Percentiles rank a stretch among this genome's conserved stretches.
These are phyloP conservation scores for Eugnorisma glareosa DNA, from an alignment of 2,888 invertebrate genomes.

Conservation along the genomic window DNA sequence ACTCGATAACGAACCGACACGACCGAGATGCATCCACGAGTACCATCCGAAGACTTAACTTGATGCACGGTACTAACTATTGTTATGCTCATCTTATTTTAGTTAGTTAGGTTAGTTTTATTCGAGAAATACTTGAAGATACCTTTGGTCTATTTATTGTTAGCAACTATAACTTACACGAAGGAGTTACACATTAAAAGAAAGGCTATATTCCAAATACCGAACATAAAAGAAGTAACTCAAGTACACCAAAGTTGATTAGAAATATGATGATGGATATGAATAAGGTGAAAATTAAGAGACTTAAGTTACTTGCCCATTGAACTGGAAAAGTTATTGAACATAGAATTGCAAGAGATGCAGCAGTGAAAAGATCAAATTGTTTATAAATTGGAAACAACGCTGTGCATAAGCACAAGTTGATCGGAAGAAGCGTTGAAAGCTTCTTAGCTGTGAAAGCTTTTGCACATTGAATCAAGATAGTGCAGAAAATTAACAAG, in stretches of 20 bases:
- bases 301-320: constrained; percentile 1
- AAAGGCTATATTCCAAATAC: not conserved
- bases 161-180: not conserved
- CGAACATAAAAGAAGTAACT: not conserved
- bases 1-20: constrained; percentile 70
- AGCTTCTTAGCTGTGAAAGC: not conserved
- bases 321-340: not conserved
- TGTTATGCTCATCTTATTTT: constrained; percentile 21
- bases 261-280: not conserved
- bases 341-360: constrained; percentile 11
- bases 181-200: not conserved
- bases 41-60: constrained; percentile 52
- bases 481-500: not conserved
- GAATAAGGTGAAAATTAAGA: not conserved
- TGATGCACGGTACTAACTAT: constrained; percentile 29
- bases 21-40: constrained; percentile 59
- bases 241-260: constrained; percentile 1
- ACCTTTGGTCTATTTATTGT: not conserved
- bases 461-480: not conserved
- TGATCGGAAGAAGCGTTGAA: constrained; percentile 8
- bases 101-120: not conserved
- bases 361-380: not conserved
- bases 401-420: not conserved
- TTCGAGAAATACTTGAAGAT: not conserved
- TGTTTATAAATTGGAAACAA: constrained; percentile 10